Evolutionary conservation across 2,797 vertebrate species (phyloP).

Genomic region (Scyliorhinus canicula): DNA sequence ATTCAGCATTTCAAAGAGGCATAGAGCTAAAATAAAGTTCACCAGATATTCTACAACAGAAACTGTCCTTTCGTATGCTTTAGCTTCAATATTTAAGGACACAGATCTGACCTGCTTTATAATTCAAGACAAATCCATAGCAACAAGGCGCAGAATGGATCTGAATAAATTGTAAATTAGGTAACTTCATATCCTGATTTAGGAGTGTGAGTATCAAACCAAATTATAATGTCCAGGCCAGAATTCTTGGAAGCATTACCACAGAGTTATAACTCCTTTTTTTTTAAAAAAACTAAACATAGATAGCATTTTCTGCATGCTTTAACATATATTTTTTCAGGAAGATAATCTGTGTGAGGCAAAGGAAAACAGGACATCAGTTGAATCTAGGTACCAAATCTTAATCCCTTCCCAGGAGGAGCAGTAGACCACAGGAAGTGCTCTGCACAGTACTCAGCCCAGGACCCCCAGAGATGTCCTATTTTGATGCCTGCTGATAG

Average conservation of each 20-base stretch:
- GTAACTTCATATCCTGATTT: not conserved
- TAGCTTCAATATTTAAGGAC: not conserved
- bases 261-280: constrained; percentile 13
- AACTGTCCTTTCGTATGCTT: not conserved
- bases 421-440: constrained; percentile 57
- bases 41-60: not conserved
- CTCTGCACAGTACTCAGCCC: constrained; percentile 50
- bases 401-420: constrained; percentile 56
- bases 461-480: constrained; percentile 49
- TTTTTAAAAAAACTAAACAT: constrained; percentile 26
- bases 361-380: constrained; percentile 75
- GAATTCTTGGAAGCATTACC: not conserved
- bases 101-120: not conserved
- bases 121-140: not conserved
- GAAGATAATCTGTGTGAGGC: constrained; percentile 60
- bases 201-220: not conserved
- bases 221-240: not conserved
- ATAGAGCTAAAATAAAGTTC: not conserved
- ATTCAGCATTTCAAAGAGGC: not conserved
- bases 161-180: not conserved
- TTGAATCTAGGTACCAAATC: constrained; percentile 66
- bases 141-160: not conserved
- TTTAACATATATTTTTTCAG: constrained; percentile 62
- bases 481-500: constrained; percentile 46
- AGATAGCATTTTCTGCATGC: constrained; percentile 25